Evolutionary conservation across 2,797 vertebrate species (phyloP).

Genomic region (Leptoclinus maculatus): DNA sequence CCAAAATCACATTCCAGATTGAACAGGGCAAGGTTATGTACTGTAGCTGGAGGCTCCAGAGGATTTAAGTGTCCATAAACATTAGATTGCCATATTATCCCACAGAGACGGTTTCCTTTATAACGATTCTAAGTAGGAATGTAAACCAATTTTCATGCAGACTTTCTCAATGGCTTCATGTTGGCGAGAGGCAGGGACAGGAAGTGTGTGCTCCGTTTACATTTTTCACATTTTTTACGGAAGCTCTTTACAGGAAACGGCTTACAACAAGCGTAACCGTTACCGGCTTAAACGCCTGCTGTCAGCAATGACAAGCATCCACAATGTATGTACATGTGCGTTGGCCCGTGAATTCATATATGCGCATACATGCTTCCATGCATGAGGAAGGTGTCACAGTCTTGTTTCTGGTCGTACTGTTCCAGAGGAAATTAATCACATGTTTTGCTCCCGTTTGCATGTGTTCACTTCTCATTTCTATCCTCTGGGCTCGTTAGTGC

Average conservation of each 20-base stretch:
- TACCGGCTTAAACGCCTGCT: conserved; percentile 37
- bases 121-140: conserved; percentile 58
- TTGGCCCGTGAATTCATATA: conserved; percentile 17
- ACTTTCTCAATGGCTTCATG: conserved; percentile 41
- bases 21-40: conserved; percentile 54
- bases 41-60: conserved; percentile 50
- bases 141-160: conserved; percentile 55
- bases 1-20: conserved; percentile 31
- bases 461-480: conserved; percentile 11
- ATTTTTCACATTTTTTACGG: conserved; percentile 43
- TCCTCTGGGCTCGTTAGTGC: conserved; percentile 13
- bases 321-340: conserved; percentile 41
- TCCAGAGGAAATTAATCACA: conserved; percentile 26
- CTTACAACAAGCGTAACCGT: conserved; percentile 45
- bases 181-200: conserved; percentile 26
- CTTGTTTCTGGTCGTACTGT: neutral
- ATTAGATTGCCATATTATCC: conserved; percentile 68
- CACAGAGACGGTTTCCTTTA: conserved; percentile 61
- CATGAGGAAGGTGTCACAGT: conserved; percentile 12
- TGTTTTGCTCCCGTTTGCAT: neutral
- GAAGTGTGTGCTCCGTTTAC: conserved; percentile 31
- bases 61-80: conserved; percentile 70
- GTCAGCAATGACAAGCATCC: conserved; percentile 43
- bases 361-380: conserved; percentile 19
- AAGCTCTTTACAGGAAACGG: conserved; percentile 37